phyloP scores from a whole-genome alignment of 2,888 invertebrate genomes.

The Operophtera brumata region DNA sequence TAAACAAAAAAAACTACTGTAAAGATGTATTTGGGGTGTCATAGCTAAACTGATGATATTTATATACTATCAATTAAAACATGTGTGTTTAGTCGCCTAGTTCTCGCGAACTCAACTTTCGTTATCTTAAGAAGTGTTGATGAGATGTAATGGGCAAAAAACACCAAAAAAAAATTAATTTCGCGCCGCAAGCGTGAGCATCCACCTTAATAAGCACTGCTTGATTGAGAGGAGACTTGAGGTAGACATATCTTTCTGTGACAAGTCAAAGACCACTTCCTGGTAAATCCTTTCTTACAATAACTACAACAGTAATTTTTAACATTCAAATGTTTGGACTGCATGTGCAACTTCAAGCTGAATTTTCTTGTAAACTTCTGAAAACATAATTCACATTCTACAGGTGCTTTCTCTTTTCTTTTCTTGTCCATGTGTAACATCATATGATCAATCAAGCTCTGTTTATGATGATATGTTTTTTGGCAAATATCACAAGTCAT shows the following conservation, averaged over 20 bases:
- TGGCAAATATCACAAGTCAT: slow-evolving; percentile 6
- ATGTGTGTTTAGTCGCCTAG: too few species aligned
- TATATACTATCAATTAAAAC: too few species aligned
- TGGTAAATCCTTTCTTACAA: not conserved
- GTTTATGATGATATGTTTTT: not conserved
- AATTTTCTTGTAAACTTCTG: not conserved
- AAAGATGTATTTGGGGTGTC: too few species aligned
- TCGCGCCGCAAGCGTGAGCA: too few species aligned
- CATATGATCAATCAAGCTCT: not conserved
- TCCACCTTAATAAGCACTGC: too few species aligned
- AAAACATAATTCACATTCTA: slow-evolving; percentile 1
- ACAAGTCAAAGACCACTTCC: not conserved
- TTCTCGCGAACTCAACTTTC: too few species aligned
- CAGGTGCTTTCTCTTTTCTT: not conserved
- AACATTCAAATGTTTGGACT: not conserved
- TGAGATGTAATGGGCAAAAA: too few species aligned
- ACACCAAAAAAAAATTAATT: too few species aligned
- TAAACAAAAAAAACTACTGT: too few species aligned
- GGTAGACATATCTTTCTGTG: not conserved
- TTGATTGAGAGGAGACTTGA: too few species aligned
- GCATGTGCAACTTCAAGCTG: not conserved
- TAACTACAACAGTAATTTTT: not conserved
- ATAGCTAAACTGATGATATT: too few species aligned
- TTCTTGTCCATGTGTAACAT: not conserved
- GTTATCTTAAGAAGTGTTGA: too few species aligned